phyloP scores from a whole-genome alignment of 2,113 vertebrate species.

The Oncorhynchus mykiss region DNA sequence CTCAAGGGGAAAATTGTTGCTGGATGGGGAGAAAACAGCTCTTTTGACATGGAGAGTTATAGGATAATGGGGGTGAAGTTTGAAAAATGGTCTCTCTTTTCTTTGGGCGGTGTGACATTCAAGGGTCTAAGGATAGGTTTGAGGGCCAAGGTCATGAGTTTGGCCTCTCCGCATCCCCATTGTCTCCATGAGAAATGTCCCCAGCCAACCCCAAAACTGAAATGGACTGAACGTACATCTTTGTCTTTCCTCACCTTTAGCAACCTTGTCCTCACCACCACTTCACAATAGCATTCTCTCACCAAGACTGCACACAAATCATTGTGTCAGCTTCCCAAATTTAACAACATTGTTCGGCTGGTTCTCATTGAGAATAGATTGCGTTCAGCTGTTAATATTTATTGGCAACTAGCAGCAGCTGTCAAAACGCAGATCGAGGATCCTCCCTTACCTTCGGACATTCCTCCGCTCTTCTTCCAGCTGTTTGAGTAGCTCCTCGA shows the following conservation, averaged over 20 bases:
- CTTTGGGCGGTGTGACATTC: slow-evolving; percentile 24
- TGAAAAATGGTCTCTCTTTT: slow-evolving; percentile 62
- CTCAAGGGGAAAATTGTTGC: slow-evolving; percentile 65
- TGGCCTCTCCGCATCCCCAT: slow-evolving; percentile 64
- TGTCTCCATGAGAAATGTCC: slow-evolving; percentile 68
- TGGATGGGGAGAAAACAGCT: slow-evolving; percentile 40
- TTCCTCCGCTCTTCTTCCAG: slow-evolving; percentile 85
- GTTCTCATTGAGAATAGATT: slow-evolving; percentile 52
- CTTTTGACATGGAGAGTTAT: slow-evolving; percentile 62
- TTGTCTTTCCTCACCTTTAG: slow-evolving; percentile 57
- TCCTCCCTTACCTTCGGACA: slow-evolving; percentile 79
- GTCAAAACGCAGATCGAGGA: neutral
- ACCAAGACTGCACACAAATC: slow-evolving; percentile 49
- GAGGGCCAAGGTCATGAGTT: slow-evolving; percentile 64
- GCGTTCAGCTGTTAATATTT: slow-evolving; percentile 57
- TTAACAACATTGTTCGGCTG: slow-evolving; percentile 62
- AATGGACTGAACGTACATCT: slow-evolving; percentile 17
- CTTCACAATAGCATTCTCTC: slow-evolving; percentile 53
- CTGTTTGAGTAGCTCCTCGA: slow-evolving; percentile 83
- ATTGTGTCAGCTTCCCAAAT: slow-evolving; percentile 48
- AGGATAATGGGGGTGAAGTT: slow-evolving; percentile 62
- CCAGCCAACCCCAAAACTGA: slow-evolving; percentile 48
- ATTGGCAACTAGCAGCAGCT: slow-evolving; percentile 50
- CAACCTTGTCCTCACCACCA: slow-evolving; percentile 31
- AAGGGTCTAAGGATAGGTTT: neutral